These are phyloP conservation scores for Lucilia cuprina DNA, from an alignment of 1,140 invertebrate genomes.

Conservation along the genomic window DNA sequence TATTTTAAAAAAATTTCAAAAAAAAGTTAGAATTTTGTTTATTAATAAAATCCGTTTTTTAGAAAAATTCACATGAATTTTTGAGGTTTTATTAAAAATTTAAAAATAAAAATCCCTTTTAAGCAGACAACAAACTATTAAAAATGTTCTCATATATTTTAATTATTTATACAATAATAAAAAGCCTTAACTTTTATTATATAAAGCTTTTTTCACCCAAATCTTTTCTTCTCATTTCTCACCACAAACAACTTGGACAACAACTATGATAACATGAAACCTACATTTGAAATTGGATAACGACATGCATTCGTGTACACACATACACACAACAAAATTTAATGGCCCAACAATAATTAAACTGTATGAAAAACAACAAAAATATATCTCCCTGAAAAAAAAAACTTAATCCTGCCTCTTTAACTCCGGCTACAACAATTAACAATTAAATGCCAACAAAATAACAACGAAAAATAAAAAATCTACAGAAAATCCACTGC, in stretches of 20 bases:
- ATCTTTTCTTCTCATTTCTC: neutral
- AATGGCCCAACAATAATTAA: slow-evolving; percentile 13
- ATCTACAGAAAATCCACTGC: slow-evolving; percentile 78
- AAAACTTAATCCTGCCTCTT: neutral
- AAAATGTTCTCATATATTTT: too few species aligned
- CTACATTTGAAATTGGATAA: neutral
- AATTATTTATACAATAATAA: neutral
- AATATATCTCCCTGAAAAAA: neutral
- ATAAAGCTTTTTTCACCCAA: neutral
- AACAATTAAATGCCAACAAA: neutral
- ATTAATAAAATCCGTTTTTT: too few species aligned
- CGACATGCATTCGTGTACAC: neutral
- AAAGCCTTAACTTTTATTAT: neutral
- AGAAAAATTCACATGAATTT: too few species aligned
- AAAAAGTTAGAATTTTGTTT: too few species aligned
- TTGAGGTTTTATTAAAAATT: too few species aligned
- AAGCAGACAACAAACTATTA: too few species aligned
- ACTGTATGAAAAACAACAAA: neutral
- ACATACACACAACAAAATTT: neutral
- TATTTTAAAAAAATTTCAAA: too few species aligned
- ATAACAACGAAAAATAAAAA: too few species aligned
- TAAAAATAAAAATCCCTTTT: too few species aligned
- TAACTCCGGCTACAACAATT: neutral
- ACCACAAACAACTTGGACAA: neutral
- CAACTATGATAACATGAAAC: neutral